These are phyloP conservation scores for Acanthiza pusilla DNA, from an alignment of 2,797 vertebrate genomes.

Conservation along the genomic window DNA sequence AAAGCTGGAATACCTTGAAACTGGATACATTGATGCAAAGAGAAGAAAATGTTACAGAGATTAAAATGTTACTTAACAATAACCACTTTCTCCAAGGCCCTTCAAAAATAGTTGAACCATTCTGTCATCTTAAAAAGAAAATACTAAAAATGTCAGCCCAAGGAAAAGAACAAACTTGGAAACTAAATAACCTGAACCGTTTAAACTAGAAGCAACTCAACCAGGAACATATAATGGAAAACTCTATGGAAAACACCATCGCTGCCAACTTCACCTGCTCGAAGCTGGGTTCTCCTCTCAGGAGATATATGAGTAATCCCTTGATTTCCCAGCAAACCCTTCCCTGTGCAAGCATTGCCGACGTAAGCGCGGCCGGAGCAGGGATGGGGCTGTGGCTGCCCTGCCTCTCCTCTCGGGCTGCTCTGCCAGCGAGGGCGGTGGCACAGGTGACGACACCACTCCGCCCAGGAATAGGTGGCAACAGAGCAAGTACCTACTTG, in stretches of 20 bases:
- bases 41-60: background rate
- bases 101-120: background rate
- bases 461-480: background rate
- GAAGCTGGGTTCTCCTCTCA: background rate
- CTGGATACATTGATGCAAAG: background rate
- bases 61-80: background rate
- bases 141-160: background rate
- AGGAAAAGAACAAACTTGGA: background rate
- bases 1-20: background rate
- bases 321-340: background rate
- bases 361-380: fast-evolving
- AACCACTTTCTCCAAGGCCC: background rate
- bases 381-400: background rate
- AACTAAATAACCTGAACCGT: background rate
- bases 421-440: background rate
- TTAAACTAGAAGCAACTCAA: background rate
- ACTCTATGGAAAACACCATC: background rate
- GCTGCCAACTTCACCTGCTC: background rate
- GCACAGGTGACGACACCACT: background rate
- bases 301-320: background rate
- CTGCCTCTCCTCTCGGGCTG: fast-evolving
- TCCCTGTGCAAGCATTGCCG: background rate
- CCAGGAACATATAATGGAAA: background rate
- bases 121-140: background rate
- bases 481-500: background rate